Base-by-base conservation (phyloP, 2,113 vertebrate species). In the Sturnus vulgaris region DNA sequence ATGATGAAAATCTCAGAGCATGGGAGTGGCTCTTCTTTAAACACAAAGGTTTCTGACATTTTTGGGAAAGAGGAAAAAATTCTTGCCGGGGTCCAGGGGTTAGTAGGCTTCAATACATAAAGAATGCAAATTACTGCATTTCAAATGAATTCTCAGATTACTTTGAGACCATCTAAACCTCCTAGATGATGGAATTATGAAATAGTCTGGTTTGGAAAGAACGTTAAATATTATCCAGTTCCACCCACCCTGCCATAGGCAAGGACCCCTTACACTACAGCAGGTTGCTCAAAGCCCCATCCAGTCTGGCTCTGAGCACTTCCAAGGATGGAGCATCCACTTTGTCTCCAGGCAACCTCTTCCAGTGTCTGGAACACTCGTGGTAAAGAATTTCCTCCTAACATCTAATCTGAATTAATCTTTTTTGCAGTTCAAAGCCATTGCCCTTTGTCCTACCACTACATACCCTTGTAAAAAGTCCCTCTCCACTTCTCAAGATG, bases 341-440 rank as follows among this genome's bases (percentile, higher is more conserved):
- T 15, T 33, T 5, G 2, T 33, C 27, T 28, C 42, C 24, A 53
- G 47, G 9, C 15, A 63, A 63, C 22, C 2, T 42, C 4, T 63
- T 31, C 40, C 30, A 23, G 11, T 23, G 30, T 42, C 40, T 1
- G 2, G 18, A 69, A 33, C 10, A 22, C 18, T 70, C 0, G 0
- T 27, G 55, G 35, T 42, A 56, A 83, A 63, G 42, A 23, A 56
- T 83, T 49, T 42, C 31, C 42, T 56, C 42, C 31, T 49, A 63
- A 14, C 10, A 23, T 56, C 15, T 69, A 20, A 31, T 42, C 35
- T 56, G 64, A 63, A 63, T 49, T 24, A 35, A 31, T 33, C 0
- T 28, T 49, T 47, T 35, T 69, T 69, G 39, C 15, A 37, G 31
- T 33, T 83, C 22, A 70, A 90, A 77, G 12, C 21, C 27, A 28